Evolutionary conservation across 2,888 invertebrate genomes (phyloP).

Genomic region (Celastrina argiolus): DNA sequence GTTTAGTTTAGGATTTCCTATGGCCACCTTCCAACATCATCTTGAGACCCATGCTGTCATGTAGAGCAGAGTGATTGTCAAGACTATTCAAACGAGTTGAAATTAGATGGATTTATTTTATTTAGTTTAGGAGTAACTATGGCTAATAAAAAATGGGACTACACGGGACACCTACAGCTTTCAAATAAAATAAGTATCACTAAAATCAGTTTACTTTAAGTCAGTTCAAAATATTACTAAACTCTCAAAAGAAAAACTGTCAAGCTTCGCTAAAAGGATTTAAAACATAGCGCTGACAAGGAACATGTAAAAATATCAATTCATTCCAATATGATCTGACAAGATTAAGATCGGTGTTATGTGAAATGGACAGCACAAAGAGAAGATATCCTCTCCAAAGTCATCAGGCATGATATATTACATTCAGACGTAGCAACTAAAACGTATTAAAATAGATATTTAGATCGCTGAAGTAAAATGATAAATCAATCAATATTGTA

Average conservation of each 20-base stretch:
- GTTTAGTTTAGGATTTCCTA: too few species aligned
- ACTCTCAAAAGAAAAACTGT: background rate
- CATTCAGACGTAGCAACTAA: background rate
- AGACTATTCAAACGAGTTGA: too few species aligned
- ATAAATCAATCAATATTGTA: constrained; percentile 5
- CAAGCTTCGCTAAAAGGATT: background rate
- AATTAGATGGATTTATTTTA: too few species aligned
- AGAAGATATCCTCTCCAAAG: background rate
- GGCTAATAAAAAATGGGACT: too few species aligned
- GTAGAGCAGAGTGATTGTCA: too few species aligned
- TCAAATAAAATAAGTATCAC: too few species aligned
- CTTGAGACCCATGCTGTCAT: too few species aligned
- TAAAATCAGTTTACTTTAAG: too few species aligned
- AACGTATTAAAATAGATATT: background rate
- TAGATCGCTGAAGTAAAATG: background rate
- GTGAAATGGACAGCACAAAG: constrained; percentile 6
- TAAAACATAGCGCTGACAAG: background rate
- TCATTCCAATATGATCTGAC: background rate
- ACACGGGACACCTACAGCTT: too few species aligned
- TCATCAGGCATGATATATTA: constrained; percentile 1
- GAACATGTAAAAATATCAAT: background rate
- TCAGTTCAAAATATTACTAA: too few species aligned
- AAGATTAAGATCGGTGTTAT: background rate
- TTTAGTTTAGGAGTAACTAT: too few species aligned
- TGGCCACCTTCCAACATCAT: too few species aligned